Base-by-base conservation (phyloP, 2,113 vertebrate species). In the Phoxinus phoxinus region DNA sequence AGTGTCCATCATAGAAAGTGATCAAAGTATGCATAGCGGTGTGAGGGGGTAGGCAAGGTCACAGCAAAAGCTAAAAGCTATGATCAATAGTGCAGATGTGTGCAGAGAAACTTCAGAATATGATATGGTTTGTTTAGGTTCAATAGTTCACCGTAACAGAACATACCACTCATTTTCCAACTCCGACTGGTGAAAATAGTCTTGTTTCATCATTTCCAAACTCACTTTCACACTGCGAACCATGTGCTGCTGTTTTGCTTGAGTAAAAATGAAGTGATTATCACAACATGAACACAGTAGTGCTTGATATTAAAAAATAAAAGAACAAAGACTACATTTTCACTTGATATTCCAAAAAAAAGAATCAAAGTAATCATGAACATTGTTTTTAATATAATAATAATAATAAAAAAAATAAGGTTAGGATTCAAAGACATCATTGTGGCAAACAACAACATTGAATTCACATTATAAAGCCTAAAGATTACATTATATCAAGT, bases 41-140 rank as follows among this genome's bases (percentile, higher is more conserved):
- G 25, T 19, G 59, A 79, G 74, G 21, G 21, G 67, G 69, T 15
- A 82, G 65, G 69, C 27, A 17, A 51, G 41, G 56, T 83, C 83
- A 59, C 74, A 15, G 53, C 12, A 21, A 81, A 44, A 46, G 78
- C 25, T 88, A 79, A 85, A 77, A 79, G 63, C 80, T 65, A 41
- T 83, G 63, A 78, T 71, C 27, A 78, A 71, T 78, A 78, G 61
- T 19, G 56, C 37, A 78, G 53, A 73, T 88, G 76, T 75, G 51
- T 25, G 27, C 59, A 17, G 35, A 46, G 37, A 86, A 41, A 72
- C 46, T 72, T 79, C 32, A 73, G 53, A 48, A 86, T 73, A n/a
- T 69, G 51, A 30, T 58, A 80, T 72, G 84, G 84, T 78, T 44
- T 79, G 73, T 83, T 88, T 83, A 44, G 71, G 21, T 77, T 63